Evolutionary conservation across 2,888 invertebrate species (phyloP).

Genomic region (Beris chalybata): DNA sequence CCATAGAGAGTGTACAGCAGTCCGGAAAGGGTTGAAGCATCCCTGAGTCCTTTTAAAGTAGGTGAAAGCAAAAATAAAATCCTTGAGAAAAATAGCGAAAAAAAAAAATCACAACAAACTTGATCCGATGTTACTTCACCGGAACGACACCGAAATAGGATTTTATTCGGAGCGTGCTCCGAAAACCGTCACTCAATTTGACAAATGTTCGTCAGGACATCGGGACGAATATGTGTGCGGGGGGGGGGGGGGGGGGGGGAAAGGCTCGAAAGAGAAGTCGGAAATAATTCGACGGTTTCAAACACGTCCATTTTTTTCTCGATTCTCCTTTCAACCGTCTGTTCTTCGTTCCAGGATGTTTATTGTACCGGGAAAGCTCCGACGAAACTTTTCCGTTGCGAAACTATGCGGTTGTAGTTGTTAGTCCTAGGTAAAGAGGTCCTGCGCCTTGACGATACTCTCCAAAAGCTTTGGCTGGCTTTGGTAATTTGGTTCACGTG

Average conservation of each 20-base stretch:
- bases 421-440: background rate
- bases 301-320: background rate
- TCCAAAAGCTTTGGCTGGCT: too few species aligned
- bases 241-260: too few species aligned
- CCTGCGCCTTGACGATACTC: background rate
- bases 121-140: background rate
- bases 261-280: background rate
- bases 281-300: background rate
- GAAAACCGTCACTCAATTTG: constrained; percentile 20
- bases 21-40: constrained; percentile 22
- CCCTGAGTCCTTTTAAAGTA: constrained; percentile 9
- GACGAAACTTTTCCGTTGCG: background rate
- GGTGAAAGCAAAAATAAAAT: background rate
- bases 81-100: background rate
- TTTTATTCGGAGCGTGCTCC: background rate
- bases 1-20: background rate
- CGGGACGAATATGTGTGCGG: background rate
- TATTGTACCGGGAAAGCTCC: constrained; percentile 23
- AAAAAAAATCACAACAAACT: background rate
- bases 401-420: background rate
- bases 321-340: background rate
- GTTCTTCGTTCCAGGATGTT: background rate
- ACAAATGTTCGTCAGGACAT: constrained; percentile 18
- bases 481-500: too few species aligned
- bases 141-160: background rate